phyloP scores from a whole-genome alignment of 1,140 invertebrate species.

The Aphaenogaster floridana region DNA sequence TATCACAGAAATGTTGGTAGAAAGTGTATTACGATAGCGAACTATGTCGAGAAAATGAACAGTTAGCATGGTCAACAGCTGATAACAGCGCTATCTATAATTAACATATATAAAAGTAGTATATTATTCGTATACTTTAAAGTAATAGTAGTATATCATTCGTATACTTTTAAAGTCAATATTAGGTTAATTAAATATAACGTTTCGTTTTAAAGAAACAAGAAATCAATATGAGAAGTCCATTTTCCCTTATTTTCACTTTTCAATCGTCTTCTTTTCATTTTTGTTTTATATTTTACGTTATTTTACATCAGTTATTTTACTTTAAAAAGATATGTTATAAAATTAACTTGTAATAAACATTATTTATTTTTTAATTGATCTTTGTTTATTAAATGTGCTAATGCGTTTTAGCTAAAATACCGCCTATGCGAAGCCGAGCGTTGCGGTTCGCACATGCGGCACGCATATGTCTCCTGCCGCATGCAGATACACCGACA shows the following conservation, averaged over 20 bases:
- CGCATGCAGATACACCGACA: slow-evolving; percentile 17
- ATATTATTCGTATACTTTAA: not conserved
- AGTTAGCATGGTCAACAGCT: not conserved
- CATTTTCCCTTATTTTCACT: not conserved
- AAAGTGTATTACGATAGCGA: not conserved
- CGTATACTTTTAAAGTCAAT: not conserved
- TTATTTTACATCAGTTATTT: not conserved
- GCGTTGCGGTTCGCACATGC: slow-evolving; percentile 23
- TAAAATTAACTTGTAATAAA: not conserved
- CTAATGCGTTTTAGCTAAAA: slow-evolving; percentile 9
- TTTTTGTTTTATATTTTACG: not conserved
- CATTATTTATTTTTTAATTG: not conserved
- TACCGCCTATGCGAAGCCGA: not conserved
- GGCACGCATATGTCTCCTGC: slow-evolving; percentile 13
- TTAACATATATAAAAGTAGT: not conserved
- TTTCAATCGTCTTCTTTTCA: not conserved
- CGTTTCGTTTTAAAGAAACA: not conserved
- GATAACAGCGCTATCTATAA: not conserved
- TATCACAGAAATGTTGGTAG: slow-evolving; percentile 26
- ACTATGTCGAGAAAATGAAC: slow-evolving; percentile 20
- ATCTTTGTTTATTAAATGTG: not conserved
- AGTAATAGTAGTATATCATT: not conserved
- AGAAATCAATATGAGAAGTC: not conserved
- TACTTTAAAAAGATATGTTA: not conserved
- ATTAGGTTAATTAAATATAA: not conserved